These are phyloP conservation scores for Sylvietta virens DNA, from an alignment of 2,113 vertebrate species.

Conservation along the genomic window DNA sequence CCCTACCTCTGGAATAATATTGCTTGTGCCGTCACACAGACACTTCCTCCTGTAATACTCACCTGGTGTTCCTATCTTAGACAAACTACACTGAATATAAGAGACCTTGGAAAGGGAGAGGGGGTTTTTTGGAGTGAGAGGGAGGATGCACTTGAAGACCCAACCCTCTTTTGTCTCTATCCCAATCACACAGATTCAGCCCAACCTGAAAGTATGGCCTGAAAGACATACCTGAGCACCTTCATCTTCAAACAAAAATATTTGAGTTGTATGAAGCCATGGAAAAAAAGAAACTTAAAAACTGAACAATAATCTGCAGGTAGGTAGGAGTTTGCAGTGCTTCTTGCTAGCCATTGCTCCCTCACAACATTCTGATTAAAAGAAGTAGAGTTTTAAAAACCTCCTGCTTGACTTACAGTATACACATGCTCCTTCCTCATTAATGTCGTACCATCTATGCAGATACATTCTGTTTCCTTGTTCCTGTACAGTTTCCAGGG, in stretches of 20 bases:
- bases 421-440: background rate
- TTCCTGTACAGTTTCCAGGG: background rate
- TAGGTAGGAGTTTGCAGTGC: background rate
- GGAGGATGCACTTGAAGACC: background rate
- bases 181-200: background rate
- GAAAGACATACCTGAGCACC: background rate
- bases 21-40: background rate
- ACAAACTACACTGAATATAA: background rate
- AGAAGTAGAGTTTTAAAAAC: background rate
- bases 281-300: background rate
- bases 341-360: background rate
- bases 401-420: background rate
- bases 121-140: fast-evolving
- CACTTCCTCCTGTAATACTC: background rate
- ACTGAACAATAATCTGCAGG: background rate
- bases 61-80: background rate
- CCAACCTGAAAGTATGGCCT: background rate
- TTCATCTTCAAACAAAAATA: background rate
- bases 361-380: background rate
- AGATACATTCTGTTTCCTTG: background rate
- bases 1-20: background rate
- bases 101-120: background rate
- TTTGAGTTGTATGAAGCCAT: background rate
- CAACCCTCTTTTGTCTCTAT: fast-evolving
- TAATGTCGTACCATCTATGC: fast-evolving